These are phyloP conservation scores for Ruditapes philippinarum DNA, from an alignment of 1,140 invertebrate species.

Conservation along the genomic window DNA sequence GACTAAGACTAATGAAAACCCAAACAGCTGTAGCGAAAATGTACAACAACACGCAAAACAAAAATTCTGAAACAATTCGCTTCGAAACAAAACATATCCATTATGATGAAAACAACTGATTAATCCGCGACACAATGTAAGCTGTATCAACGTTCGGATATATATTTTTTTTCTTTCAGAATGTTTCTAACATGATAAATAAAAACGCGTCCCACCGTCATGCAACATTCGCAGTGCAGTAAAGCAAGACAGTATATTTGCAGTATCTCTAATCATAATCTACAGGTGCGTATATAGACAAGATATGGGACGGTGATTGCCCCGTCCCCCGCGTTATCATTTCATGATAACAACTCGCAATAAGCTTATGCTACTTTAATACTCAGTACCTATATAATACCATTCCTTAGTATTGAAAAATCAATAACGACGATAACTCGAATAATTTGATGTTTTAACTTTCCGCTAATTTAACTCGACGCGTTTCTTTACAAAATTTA, in stretches of 20 bases:
- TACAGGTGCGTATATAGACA: background rate
- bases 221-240: background rate
- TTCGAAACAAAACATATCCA: background rate
- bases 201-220: background rate
- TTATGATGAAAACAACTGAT: background rate
- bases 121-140: background rate
- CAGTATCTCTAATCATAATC: background rate
- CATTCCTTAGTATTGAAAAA: no score
- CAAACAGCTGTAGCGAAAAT: background rate
- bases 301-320: background rate
- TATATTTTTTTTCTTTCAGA: background rate
- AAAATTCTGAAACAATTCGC: background rate
- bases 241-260: background rate
- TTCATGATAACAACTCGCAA: no score
- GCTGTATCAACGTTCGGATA: background rate
- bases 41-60: background rate
- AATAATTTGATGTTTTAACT: no score
- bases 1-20: constrained; percentile 7
- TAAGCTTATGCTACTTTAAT: no score
- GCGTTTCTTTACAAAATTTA: no score
- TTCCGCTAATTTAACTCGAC: no score
- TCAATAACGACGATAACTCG: no score
- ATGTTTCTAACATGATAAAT: no score
- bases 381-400: no score
- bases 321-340: background rate